A percentile compares a stretch with the other conserved stretches of the same genome.
Conservation (phyloP, 2,888 invertebrate genomes). For the Leptodirus hochenwartii region DNA sequence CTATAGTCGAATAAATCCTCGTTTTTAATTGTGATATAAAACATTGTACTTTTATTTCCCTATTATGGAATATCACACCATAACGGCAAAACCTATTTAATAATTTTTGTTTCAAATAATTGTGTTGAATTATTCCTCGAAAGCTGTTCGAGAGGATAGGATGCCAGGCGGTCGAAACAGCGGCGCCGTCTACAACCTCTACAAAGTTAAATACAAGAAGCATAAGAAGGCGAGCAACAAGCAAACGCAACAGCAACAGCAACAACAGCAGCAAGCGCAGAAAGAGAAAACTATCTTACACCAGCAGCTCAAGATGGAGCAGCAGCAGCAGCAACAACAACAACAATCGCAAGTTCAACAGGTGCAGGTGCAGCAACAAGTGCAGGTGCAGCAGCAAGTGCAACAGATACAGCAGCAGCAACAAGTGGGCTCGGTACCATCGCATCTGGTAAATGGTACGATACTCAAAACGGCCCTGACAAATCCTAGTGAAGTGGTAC, state of each 20-base stretch:
- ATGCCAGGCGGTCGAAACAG: constrained; percentile 99
- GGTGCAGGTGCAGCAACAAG: neutral
- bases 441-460: constrained; percentile 76
- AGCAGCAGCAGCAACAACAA: constrained; percentile 29
- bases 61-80: no score
- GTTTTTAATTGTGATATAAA: no score
- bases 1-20: no score
- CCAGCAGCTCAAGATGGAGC: constrained; percentile 24
- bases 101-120: no score
- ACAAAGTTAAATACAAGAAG: constrained; percentile 98
- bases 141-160: constrained; percentile 96
- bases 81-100: no score
- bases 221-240: constrained; percentile 68
- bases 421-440: constrained; percentile 23
- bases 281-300: no score
- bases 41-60: no score
- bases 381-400: constrained; percentile 18
- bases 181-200: constrained; percentile 95
- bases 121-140: no score
- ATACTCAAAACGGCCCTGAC: constrained; percentile 89
- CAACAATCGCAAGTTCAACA: constrained; percentile 23
- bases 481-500: constrained; percentile 84
- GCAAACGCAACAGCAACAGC: constrained; percentile 28
- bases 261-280: constrained; percentile 18
- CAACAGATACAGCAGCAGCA: constrained; percentile 21